Percentiles rank a stretch among this genome's conserved stretches.
These are phyloP conservation scores for Parauchenoglanis punctatus DNA, from an alignment of 2,797 vertebrate species.

Conservation along the genomic window DNA sequence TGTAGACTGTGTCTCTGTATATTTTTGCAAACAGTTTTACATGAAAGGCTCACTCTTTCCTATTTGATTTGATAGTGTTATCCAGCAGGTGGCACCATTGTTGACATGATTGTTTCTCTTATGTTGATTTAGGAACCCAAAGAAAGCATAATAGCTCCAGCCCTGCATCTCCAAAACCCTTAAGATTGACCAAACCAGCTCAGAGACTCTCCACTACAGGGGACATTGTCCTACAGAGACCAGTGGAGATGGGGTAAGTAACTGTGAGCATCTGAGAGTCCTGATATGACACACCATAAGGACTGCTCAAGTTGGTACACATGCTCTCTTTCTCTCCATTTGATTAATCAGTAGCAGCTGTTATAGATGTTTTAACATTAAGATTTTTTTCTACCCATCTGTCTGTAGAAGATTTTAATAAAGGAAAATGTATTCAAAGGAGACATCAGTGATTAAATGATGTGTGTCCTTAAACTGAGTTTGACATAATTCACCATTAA, in stretches of 20 bases:
- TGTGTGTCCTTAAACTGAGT: not conserved
- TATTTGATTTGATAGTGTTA: slow-evolving; percentile 6
- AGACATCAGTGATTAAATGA: not conserved
- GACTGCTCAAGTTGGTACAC: not conserved
- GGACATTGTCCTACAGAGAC: slow-evolving; percentile 78
- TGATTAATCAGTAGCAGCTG: not conserved
- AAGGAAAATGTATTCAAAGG: slow-evolving; percentile 21
- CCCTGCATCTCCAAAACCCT: slow-evolving; percentile 79
- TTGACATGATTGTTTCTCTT: slow-evolving; percentile 35
- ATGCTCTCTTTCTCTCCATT: not conserved
- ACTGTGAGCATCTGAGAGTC: not conserved
- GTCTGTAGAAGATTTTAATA: slow-evolving; percentile 9
- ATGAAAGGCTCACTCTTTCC: not conserved
- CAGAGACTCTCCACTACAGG: slow-evolving; percentile 59
- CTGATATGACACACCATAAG: not conserved
- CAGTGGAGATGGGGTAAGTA: slow-evolving; percentile 81
- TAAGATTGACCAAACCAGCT: slow-evolving; percentile 78
- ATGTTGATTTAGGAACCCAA: slow-evolving; percentile 66
- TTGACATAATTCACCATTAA: slow-evolving; percentile 23
- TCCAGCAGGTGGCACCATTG: slow-evolving; percentile 70
- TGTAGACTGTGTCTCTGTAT: not conserved
- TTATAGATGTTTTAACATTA: not conserved
- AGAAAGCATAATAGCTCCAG: slow-evolving; percentile 57
- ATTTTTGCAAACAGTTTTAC: not conserved
- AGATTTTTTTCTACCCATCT: not conserved